Conservation (phyloP, 2,113 vertebrate genomes). For the Pelobates fuscus region DNA sequence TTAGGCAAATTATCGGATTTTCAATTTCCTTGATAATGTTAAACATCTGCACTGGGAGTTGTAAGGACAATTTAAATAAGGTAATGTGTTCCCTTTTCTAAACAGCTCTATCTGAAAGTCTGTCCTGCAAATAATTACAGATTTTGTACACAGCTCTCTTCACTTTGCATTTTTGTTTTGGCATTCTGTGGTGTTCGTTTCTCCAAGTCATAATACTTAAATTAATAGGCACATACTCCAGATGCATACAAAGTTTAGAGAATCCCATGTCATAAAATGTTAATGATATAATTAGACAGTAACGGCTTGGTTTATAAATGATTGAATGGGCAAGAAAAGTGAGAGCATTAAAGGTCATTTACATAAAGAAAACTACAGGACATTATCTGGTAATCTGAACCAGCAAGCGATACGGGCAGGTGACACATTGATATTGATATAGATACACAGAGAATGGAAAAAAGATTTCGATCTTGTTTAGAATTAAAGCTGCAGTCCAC, state of each 20-base stretch:
- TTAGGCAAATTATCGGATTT: too few relatives aligned
- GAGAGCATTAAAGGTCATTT: constrained; percentile 44
- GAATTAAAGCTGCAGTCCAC: not conserved
- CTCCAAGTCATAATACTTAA: constrained; percentile 35
- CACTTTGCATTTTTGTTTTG: constrained; percentile 29
- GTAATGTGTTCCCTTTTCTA: not conserved
- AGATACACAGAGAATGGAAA: not conserved
- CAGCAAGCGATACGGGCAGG: constrained; percentile 15
- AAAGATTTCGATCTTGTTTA: not conserved
- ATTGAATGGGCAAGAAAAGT: constrained; percentile 49
- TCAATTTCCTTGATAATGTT: too few relatives aligned
- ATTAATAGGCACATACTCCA: constrained; percentile 32
- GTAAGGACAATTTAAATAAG: too few relatives aligned
- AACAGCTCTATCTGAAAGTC: not conserved
- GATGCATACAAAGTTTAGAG: constrained; percentile 48
- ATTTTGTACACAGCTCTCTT: not conserved
- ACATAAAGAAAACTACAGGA: constrained; percentile 44
- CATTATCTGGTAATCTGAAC: constrained; percentile 34
- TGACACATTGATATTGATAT: constrained; percentile 4
- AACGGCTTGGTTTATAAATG: constrained; percentile 50
- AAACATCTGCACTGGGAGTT: too few relatives aligned
- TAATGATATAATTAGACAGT: constrained; percentile 51
- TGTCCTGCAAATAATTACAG: not conserved
- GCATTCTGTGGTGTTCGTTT: constrained; percentile 23
- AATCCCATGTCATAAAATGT: constrained; percentile 49